Conservation (phyloP, 2,797 vertebrate species). For the Rhinella marina region DNA sequence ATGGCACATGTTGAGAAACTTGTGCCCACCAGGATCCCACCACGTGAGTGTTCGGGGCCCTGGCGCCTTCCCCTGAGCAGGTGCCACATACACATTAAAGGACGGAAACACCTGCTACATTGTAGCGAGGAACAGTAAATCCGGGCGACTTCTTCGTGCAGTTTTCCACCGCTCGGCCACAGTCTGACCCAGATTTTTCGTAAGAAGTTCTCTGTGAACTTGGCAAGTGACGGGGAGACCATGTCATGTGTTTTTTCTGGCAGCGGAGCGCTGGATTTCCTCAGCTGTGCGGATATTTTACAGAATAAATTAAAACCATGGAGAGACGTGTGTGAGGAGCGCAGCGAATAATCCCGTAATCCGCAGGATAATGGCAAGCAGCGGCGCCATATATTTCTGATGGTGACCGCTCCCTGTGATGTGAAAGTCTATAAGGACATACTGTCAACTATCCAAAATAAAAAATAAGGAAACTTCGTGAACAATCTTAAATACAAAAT, state of each 20-base stretch:
- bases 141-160: not conserved
- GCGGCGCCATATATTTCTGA: not conserved
- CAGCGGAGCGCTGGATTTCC: constrained; percentile 58
- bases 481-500: not conserved
- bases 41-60: not conserved
- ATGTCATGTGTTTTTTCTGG: constrained; percentile 65
- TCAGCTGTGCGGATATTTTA: constrained; percentile 30
- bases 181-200: not conserved
- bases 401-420: not conserved
- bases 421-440: not conserved
- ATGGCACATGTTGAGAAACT: too few species aligned
- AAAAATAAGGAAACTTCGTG: not conserved
- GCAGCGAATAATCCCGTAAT: not conserved
- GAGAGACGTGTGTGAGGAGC: not conserved
- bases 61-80: not conserved
- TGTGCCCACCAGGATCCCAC: not conserved
- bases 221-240: constrained; percentile 58
- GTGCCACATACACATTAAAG: not conserved
- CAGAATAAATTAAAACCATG: constrained; percentile 11
- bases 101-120: not conserved
- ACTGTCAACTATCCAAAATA: too few species aligned
- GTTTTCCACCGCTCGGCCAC: constrained; percentile 16
- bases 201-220: constrained; percentile 28
- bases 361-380: not conserved
- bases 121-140: not conserved